A percentile compares a stretch with the other conserved stretches of the same genome.
Evolutionary conservation across 1,140 invertebrate species (phyloP).

Genomic region (Trichomalopsis sarcophagae): DNA sequence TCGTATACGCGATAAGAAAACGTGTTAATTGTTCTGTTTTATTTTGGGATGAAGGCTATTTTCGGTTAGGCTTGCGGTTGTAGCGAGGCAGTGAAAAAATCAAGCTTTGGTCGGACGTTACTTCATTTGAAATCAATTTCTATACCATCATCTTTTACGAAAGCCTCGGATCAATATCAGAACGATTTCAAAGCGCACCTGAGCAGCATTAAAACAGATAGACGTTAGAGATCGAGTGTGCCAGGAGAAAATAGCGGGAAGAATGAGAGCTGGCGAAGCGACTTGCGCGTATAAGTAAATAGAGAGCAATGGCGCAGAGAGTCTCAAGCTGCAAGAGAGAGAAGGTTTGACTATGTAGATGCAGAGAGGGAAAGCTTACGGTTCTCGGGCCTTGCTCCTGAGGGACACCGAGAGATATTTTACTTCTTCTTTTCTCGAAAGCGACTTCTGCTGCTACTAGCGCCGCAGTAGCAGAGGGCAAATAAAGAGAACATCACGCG

Average conservation of each 20-base stretch:
- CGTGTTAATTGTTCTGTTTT: slow-evolving; percentile 6
- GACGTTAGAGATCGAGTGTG: background rate
- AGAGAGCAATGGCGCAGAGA: background rate
- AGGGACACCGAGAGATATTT: background rate
- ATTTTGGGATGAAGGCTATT: background rate
- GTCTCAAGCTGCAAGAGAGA: background rate
- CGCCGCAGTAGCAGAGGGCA: background rate
- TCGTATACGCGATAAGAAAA: background rate
- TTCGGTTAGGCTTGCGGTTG: no score
- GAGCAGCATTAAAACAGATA: background rate
- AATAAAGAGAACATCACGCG: slow-evolving; percentile 7
- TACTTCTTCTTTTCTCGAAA: background rate
- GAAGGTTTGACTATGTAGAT: slow-evolving; percentile 39
- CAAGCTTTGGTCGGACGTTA: no score
- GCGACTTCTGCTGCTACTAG: background rate
- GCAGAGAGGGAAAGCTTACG: background rate
- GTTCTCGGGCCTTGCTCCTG: background rate
- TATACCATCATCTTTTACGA: no score
- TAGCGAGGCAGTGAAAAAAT: no score
- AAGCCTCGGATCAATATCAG: no score
- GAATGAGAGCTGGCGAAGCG: background rate
- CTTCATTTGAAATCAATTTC: no score
- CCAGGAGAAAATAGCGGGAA: background rate
- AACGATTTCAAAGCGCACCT: background rate
- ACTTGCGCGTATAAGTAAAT: slow-evolving; percentile 24